Conservation (phyloP, 2,888 invertebrate species). For the Dicyrtomina minuta region DNA sequence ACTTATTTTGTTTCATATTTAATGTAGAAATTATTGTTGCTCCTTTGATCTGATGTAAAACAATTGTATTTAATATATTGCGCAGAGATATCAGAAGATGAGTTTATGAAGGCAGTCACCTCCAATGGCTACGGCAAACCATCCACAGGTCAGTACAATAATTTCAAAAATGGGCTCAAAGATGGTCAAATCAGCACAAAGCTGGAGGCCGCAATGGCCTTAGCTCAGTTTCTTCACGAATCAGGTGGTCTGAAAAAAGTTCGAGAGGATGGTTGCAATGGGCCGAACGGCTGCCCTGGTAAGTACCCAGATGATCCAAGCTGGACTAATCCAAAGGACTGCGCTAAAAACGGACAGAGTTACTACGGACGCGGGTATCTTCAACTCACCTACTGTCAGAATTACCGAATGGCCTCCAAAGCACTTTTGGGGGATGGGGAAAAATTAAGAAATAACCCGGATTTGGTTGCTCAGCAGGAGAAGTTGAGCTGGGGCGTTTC, state of each 20-base stretch:
- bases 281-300: background rate
- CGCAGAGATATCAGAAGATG: background rate
- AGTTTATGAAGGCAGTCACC: conserved; percentile 20
- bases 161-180: background rate
- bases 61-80: too few relatives aligned
- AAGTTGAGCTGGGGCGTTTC: conserved; percentile 2
- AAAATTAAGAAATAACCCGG: conserved; percentile 15
- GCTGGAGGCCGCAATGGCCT: conserved; percentile 27
- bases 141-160: background rate
- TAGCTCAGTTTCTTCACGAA: conserved; percentile 28
- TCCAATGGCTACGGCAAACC: conserved; percentile 18
- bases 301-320: background rate
- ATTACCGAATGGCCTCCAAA: conserved; percentile 20
- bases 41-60: too few relatives aligned
- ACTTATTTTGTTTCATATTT: too few relatives aligned
- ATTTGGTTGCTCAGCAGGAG: conserved; percentile 18
- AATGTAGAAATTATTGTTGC: too few relatives aligned
- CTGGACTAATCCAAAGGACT: too few relatives aligned
- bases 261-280: conserved; percentile 1
- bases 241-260: conserved; percentile 3
- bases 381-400: conserved; percentile 18
- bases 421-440: conserved; percentile 11
- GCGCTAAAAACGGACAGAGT: background rate
- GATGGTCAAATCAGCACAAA: background rate
- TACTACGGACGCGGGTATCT: conserved; percentile 16